Percentiles rank a stretch among this genome's conserved stretches.
These are phyloP conservation scores for Oreochromis aureus DNA, from an alignment of 2,113 vertebrate genomes.

Conservation along the genomic window DNA sequence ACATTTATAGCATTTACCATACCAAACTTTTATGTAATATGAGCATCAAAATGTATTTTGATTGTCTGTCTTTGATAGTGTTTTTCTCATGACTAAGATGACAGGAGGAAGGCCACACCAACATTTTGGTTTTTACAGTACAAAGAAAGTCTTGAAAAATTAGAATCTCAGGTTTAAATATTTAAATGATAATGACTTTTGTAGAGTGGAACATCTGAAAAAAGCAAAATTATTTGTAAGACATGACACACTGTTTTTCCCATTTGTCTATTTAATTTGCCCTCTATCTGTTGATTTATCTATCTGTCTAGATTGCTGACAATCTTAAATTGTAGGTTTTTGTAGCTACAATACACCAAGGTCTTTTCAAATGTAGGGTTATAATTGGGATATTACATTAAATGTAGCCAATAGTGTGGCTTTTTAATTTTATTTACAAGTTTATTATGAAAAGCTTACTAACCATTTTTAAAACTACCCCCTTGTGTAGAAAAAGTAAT, in stretches of 20 bases:
- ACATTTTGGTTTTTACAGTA: conserved; percentile 24
- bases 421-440: neutral
- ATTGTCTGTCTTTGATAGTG: conserved; percentile 12
- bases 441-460: neutral
- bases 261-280: neutral
- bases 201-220: conserved; percentile 30
- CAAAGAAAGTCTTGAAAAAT: conserved; percentile 33
- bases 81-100: neutral
- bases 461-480: neutral
- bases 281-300: neutral
- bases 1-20: conserved; percentile 32
- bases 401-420: neutral
- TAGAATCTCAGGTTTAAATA: conserved; percentile 71
- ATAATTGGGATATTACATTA: neutral
- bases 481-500: neutral
- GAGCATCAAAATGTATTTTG: conserved; percentile 27
- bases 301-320: neutral
- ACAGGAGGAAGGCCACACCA: neutral
- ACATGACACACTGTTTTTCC: neutral
- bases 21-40: conserved; percentile 14
- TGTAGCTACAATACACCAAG: neutral
- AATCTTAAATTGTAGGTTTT: neutral
- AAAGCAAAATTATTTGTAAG: conserved; percentile 30
- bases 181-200: conserved; percentile 36
- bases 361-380: neutral